phyloP scores from a whole-genome alignment of 1,140 invertebrate species.

The Fopius arisanus region DNA sequence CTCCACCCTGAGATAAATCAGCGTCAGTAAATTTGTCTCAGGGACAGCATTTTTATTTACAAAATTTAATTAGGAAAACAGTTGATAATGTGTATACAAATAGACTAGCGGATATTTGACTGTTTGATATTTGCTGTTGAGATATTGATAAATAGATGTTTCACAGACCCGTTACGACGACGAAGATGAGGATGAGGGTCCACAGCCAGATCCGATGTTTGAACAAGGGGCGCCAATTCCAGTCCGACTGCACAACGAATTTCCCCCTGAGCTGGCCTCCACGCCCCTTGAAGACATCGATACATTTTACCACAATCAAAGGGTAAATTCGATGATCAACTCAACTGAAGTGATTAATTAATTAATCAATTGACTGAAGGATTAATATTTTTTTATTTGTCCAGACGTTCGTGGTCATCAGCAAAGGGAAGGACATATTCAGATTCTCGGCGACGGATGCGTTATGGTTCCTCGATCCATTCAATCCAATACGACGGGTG shows the following conservation, averaged over 20 bases:
- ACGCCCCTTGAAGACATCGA: conserved; percentile 96
- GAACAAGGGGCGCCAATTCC: conserved; percentile 91
- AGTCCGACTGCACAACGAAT: conserved; percentile 86
- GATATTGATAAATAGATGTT: conserved; percentile 27
- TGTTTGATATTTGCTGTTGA: neutral
- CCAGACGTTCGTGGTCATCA: conserved; percentile 98
- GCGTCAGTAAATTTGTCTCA: too few species aligned
- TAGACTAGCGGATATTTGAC: neutral
- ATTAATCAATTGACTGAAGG: neutral
- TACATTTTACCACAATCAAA: conserved; percentile 90
- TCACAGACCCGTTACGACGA: conserved; percentile 90
- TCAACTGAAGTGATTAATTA: neutral
- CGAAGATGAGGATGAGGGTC: conserved; percentile 95
- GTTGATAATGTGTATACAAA: neutral
- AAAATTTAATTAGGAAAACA: neutral
- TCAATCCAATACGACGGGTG: conserved; percentile 95
- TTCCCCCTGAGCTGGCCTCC: conserved; percentile 89
- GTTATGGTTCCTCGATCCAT: conserved; percentile 93
- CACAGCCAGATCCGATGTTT: conserved; percentile 90
- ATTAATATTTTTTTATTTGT: conserved; percentile 59
- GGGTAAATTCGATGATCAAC: conserved; percentile 69
- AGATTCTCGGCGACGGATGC: conserved; percentile 97
- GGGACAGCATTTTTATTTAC: neutral
- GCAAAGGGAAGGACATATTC: conserved; percentile 98
- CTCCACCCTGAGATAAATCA: too few species aligned